These are phyloP conservation scores for Microcaecilia unicolor DNA, from an alignment of 2,797 vertebrate genomes.

Conservation along the genomic window DNA sequence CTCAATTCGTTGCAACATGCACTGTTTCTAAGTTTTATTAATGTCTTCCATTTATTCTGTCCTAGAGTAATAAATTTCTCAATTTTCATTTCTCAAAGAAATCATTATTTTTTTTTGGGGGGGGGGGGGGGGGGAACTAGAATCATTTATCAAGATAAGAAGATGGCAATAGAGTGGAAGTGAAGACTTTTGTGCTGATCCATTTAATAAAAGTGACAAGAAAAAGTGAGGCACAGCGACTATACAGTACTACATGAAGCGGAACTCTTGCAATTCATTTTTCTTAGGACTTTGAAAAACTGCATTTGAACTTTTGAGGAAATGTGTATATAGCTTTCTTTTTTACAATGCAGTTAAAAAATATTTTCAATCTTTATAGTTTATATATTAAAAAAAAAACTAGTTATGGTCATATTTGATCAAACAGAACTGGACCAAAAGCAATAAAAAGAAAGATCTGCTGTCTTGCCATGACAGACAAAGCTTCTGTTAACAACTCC, in stretches of 20 bases:
- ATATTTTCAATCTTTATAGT: background rate
- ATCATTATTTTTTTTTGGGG: background rate
- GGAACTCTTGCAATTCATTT: conserved; percentile 21
- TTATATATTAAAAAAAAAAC: background rate
- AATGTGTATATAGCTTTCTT: conserved; percentile 8
- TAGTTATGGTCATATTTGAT: too few species aligned
- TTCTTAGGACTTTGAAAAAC: background rate
- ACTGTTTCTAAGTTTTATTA: conserved; percentile 15
- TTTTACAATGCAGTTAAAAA: conserved; percentile 1
- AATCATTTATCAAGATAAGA: conserved; percentile 23
- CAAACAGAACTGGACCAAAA: too few species aligned
- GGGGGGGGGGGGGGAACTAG: too few species aligned
- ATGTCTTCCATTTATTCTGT: conserved; percentile 10
- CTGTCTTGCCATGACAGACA: too few species aligned
- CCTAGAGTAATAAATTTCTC: conserved; percentile 15
- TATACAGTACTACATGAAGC: background rate
- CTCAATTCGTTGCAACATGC: conserved; percentile 6
- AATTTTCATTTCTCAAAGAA: conserved; percentile 14
- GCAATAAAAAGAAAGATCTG: too few species aligned
- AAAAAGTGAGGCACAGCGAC: conserved; percentile 21
- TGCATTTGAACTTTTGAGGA: conserved; percentile 27
- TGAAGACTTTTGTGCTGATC: conserved; percentile 13
- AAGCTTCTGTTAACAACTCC: too few species aligned
- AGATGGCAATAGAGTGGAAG: conserved; percentile 5
- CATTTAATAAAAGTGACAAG: conserved; percentile 12